A percentile compares a stretch with the other conserved stretches of the same genome.
Conservation (phyloP, 2,888 invertebrate species). For the Agrochola macilenta region DNA sequence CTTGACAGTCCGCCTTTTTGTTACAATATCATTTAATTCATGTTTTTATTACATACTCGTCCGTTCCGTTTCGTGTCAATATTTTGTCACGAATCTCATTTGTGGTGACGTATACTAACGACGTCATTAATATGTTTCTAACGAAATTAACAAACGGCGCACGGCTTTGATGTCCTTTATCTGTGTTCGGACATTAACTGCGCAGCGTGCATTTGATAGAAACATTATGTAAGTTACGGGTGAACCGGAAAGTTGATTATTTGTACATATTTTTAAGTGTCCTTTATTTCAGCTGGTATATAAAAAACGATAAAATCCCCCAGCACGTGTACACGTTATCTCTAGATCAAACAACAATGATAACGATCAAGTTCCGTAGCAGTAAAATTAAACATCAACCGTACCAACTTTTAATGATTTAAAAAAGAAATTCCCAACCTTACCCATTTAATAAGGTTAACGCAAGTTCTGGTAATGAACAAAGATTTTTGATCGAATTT, state of each 20-base stretch:
- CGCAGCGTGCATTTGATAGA: conserved; percentile 70
- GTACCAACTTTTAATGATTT: conserved; percentile 35
- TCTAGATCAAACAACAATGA: conserved; percentile 38
- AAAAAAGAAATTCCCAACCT: conserved; percentile 39
- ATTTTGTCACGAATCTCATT: conserved; percentile 90
- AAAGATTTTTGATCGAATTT: conserved; percentile 72
- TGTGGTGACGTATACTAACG: conserved; percentile 87
- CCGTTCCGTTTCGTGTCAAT: conserved; percentile 83
- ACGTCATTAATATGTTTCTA: conserved; percentile 86
- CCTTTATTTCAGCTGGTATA: conserved; percentile 7
- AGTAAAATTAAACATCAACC: conserved; percentile 31
- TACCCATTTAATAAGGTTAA: conserved; percentile 43
- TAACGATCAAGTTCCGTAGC: conserved; percentile 36
- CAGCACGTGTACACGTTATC: conserved; percentile 17
- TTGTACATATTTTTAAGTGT: not conserved
- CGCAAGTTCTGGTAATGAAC: conserved; percentile 50
- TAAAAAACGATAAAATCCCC: conserved; percentile 1
- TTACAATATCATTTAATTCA: conserved; percentile 83
- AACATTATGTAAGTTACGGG: conserved; percentile 75
- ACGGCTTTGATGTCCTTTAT: conserved; percentile 84
- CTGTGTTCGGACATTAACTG: conserved; percentile 70
- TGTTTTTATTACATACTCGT: conserved; percentile 78
- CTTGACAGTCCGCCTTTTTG: conserved; percentile 83
- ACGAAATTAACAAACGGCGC: conserved; percentile 84
- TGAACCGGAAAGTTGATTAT: conserved; percentile 64